Evolutionary conservation across 2,888 invertebrate species (phyloP), one percentile per base, ranked within the genome.

Genomic region (Euproctis similis): DNA sequence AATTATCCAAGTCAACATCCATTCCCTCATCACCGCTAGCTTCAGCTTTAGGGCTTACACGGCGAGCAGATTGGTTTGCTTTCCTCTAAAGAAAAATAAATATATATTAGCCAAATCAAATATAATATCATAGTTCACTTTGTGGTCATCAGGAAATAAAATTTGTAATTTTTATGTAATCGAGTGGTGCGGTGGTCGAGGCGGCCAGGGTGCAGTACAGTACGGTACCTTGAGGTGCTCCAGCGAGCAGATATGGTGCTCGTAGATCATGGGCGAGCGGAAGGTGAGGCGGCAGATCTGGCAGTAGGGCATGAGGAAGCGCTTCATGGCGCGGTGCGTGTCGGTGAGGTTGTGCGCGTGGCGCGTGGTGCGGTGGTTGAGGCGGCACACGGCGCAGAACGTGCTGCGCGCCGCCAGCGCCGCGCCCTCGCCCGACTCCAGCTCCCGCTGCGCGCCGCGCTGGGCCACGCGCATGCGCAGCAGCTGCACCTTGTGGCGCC

Each of bases 201-300:
- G n/a, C n/a, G n/a, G n/a, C n/a, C n/a, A n/a, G n/a, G n/a, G n/a
- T n/a, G n/a, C n/a, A n/a, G n/a, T n/a, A n/a, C n/a, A n/a, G n/a
- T n/a, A n/a, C 4, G 19, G 7, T 4, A 93, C 93, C 89, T 91
- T 90, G 13, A 94, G 88, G 56, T 94, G 94, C 34, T 92, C 92
- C 43, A 94, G 74, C 0, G 93, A 91, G 61, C 93, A 92, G 42
- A 93, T 88, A 70, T 95, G 95, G 39, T 90, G 91, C 62, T 95
- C 94, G 65, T 91, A 94, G 8, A 92, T 86, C 92, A 94, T 94
- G 8, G 94, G 93, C 42, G 93, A 92, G 51, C 92, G 90, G 76
- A 93, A 94, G 19, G 90, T 88, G 49, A 92, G 75, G 34, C 90
- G 89, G 65, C 94, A 95, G 25, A 90, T 87, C 53, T 90, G 90